These are phyloP conservation scores for Pseudomugil gertrudae DNA, from an alignment of 2,797 vertebrate genomes.

Conservation along the genomic window DNA sequence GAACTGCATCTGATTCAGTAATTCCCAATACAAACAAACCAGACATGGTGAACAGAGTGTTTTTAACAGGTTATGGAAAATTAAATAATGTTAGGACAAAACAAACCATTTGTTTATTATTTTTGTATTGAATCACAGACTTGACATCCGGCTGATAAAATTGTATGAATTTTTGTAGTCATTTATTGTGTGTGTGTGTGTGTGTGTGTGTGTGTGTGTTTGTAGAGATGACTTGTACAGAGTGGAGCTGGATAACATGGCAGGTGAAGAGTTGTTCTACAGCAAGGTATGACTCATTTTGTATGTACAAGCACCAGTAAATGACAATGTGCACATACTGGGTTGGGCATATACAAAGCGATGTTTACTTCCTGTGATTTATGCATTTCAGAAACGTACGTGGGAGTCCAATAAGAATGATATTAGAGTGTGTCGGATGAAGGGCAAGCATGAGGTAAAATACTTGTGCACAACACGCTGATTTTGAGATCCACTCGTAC, in stretches of 20 bases:
- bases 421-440: conserved; percentile 95
- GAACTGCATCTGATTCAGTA: background rate
- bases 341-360: background rate
- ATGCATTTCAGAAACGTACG: conserved; percentile 86
- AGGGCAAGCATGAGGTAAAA: conserved; percentile 94
- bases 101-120: background rate
- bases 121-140: background rate
- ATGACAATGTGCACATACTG: background rate
- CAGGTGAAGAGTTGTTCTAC: conserved; percentile 89
- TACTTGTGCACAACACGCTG: conserved; percentile 16
- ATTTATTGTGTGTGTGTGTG: conserved; percentile 5
- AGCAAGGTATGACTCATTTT: conserved; percentile 84
- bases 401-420: conserved; percentile 96
- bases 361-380: conserved; percentile 3
- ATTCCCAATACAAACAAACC: background rate
- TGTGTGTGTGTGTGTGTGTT: background rate
- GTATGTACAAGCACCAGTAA: background rate
- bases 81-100: background rate
- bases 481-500: conserved; percentile 46
- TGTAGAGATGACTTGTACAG: conserved; percentile 92
- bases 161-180: background rate
- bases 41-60: background rate
- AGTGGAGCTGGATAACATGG: conserved; percentile 90
- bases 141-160: background rate
- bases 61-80: background rate